phyloP scores from a whole-genome alignment of 2,888 invertebrate species.

The Spatulosminthurus flaviceps region DNA sequence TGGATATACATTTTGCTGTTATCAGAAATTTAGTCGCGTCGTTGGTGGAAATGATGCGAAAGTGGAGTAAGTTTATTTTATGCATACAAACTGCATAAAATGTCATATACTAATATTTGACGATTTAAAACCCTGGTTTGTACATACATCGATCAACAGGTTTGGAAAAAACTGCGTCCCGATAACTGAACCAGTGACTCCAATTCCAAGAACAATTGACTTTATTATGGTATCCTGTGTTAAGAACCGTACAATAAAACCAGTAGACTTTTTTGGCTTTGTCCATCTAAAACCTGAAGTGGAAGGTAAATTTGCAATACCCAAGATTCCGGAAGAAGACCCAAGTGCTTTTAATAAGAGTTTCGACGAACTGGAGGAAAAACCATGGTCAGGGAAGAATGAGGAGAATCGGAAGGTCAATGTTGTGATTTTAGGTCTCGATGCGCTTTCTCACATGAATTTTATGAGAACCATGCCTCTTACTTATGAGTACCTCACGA shows the following conservation, averaged over 20 bases:
- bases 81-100: neutral
- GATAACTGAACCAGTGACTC: neutral
- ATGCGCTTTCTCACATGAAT: conserved; percentile 86
- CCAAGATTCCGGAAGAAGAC: too few relatives aligned
- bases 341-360: neutral
- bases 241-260: neutral
- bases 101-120: too few relatives aligned
- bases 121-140: neutral
- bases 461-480: conserved; percentile 80
- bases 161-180: neutral
- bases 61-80: neutral
- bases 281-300: conserved; percentile 49
- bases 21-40: neutral
- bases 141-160: too few relatives aligned
- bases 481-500: conserved; percentile 73
- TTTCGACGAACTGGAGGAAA: too few relatives aligned
- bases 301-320: conserved; percentile 44
- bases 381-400: too few relatives aligned
- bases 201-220: conserved; percentile 43
- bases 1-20: neutral
- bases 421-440: conserved; percentile 83
- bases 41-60: neutral
- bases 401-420: conserved; percentile 67
- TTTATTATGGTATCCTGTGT: conserved; percentile 52
- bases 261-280: conserved; percentile 54